Conservation (phyloP, 2,888 invertebrate genomes). For the Ophion ellenae region DNA sequence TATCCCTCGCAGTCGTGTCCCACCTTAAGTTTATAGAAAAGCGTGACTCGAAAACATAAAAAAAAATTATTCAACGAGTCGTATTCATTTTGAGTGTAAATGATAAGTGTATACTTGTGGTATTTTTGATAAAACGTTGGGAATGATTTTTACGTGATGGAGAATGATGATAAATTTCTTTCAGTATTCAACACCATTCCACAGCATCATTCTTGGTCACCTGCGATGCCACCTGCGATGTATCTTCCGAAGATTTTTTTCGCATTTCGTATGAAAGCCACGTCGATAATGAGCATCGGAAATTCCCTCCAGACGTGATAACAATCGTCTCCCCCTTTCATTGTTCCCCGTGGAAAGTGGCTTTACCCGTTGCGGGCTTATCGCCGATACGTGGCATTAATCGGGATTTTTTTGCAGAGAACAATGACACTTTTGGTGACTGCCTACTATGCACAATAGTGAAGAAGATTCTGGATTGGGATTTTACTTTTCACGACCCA, state of each 20-base stretch:
- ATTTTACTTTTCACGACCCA: neutral
- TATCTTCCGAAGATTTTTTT: conserved; percentile 28
- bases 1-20: no score
- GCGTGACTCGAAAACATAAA: no score
- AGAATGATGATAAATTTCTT: neutral
- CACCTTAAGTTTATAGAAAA: no score
- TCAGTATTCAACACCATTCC: neutral
- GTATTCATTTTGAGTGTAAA: no score
- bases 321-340: conserved; percentile 39
- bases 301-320: conserved; percentile 12
- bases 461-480: neutral
- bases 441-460: neutral
- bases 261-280: conserved; percentile 20
- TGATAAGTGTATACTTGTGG: no score
- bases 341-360: conserved; percentile 27
- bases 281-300: conserved; percentile 53
- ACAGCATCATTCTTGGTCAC: neutral
- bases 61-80: no score
- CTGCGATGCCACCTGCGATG: neutral
- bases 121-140: neutral
- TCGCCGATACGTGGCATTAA: conserved; percentile 8
- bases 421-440: conserved; percentile 1
- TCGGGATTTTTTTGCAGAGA: conserved; percentile 6
- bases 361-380: neutral
- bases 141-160: neutral